A percentile compares a stretch with the other conserved stretches of the same genome.
phyloP scores from a whole-genome alignment of 2,888 invertebrate genomes.

The Diaphora mendica region DNA sequence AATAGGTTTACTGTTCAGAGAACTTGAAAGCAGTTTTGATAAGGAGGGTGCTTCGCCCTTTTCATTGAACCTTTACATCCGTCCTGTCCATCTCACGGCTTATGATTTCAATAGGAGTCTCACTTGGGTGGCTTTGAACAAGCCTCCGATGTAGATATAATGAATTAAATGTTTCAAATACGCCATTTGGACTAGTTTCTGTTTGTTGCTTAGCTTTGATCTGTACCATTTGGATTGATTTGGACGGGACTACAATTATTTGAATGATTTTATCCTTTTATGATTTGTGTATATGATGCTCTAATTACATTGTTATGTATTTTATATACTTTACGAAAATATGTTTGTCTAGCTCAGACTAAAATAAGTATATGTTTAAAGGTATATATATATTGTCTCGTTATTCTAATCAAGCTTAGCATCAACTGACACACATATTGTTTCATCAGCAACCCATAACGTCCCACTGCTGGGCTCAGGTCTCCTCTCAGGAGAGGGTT shows the following conservation, averaged over 20 bases:
- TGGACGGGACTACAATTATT: not conserved
- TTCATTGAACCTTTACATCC: slow-evolving; percentile 55
- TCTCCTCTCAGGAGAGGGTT: too few species aligned
- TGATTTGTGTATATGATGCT: not conserved
- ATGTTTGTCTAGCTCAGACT: not conserved
- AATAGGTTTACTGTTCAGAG: slow-evolving; percentile 60
- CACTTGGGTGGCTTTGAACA: slow-evolving; percentile 51
- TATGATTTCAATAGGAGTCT: slow-evolving; percentile 58
- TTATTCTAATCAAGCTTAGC: not conserved
- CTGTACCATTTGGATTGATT: slow-evolving; percentile 9
- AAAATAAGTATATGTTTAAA: not conserved
- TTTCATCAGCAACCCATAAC: too few species aligned
- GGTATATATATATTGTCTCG: not conserved
- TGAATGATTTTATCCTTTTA: not conserved
- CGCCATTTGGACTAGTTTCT: slow-evolving; percentile 40
- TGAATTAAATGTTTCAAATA: slow-evolving; percentile 50
- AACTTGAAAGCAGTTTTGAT: slow-evolving; percentile 66
- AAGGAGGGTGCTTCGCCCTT: slow-evolving; percentile 56
- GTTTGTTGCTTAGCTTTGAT: slow-evolving; percentile 46
- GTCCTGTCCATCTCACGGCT: slow-evolving; percentile 47
- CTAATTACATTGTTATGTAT: not conserved
- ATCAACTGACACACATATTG: not conserved
- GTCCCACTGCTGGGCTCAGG: too few species aligned
- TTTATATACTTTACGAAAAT: not conserved
- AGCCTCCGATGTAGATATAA: slow-evolving; percentile 41